Base-by-base conservation (phyloP, 2,797 vertebrate genomes). In the Ptychobarbus kaznakovi region DNA sequence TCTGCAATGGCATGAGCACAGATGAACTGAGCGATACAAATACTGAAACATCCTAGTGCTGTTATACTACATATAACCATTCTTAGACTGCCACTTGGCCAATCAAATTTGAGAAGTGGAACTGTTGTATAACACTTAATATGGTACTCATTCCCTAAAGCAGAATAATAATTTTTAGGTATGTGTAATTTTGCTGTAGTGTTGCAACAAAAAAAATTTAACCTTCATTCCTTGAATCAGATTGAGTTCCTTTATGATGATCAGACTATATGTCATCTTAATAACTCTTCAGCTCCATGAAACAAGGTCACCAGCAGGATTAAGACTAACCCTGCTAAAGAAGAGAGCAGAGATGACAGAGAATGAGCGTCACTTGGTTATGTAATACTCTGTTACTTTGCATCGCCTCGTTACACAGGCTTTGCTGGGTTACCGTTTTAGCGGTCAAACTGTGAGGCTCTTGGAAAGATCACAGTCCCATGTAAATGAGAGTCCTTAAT, bases 261-360 rank as follows among this genome's bases (percentile, higher is more conserved):
- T 65, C 68, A 58, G 46, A 70, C 40, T 76, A 22, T 53, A 56
- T 80, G 53, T 53, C 68, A 80, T 58, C 18, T 28, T 82, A 28
- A 76, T 80, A 80, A 77, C 66, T 53, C 35, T 77, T 49, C 38
- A 38, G 18, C 15, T 40, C 28, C 32, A 38, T 20, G 38, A 75
- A 84, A 84, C 78, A 80, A 74, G 81, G 79, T 86, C 84, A 87
- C 70, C 68, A 83, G 81, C 38, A 81, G 86, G 44, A 86, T 89
- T 86, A 83, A 73, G 53, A 58, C 69, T 82, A 63, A 82, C 83
- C 72, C 70, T 78, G 56, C 58, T 70, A 80, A 53, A 84, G 32
- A 68, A 73, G 32, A 49, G 38, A 68, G 69, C 13, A 72, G 15
- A 58, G 32, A 35, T 80, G 82, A 66, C 70, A 58, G 66, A 42